A percentile compares a stretch with the other conserved stretches of the same genome.
Conservation (phyloP, 1,140 invertebrate genomes). For the Venustaconcha ellipsiformis region DNA sequence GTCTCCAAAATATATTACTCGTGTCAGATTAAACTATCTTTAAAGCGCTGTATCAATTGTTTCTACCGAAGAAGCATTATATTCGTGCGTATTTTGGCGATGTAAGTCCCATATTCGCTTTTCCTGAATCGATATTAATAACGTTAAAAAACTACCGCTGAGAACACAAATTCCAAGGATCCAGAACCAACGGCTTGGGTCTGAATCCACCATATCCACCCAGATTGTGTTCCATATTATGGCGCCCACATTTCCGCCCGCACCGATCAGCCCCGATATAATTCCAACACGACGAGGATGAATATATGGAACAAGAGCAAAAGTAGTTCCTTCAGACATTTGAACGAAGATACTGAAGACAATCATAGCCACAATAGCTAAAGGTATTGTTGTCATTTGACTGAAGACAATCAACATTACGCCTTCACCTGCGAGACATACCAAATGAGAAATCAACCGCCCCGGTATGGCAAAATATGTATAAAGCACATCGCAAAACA, state of each 20-base stretch:
- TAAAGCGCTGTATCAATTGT: too few relatives aligned
- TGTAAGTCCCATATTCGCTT: too few relatives aligned
- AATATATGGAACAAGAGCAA: slow-evolving; percentile 2
- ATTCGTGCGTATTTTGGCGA: too few relatives aligned
- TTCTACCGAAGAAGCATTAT: too few relatives aligned
- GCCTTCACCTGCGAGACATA: not conserved
- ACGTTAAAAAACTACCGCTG: too few relatives aligned
- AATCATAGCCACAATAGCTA: not conserved
- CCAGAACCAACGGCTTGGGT: not conserved
- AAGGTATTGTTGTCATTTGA: not conserved
- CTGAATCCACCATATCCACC: not conserved
- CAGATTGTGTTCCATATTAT: slow-evolving; percentile 7
- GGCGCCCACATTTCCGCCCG: not conserved
- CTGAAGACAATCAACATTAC: not conserved
- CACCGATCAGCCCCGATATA: not conserved
- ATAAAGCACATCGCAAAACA: too few relatives aligned
- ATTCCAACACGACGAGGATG: not conserved
- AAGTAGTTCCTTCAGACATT: not conserved
- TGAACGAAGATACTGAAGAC: slow-evolving; percentile 1
- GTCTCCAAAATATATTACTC: too few relatives aligned
- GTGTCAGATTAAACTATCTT: too few relatives aligned
- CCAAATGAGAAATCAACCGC: too few relatives aligned
- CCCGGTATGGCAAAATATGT: too few relatives aligned
- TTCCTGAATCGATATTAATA: too few relatives aligned
- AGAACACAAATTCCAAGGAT: too few relatives aligned